Base-by-base conservation (phyloP, 2,888 invertebrate species). In the Dasypogon diadema region DNA sequence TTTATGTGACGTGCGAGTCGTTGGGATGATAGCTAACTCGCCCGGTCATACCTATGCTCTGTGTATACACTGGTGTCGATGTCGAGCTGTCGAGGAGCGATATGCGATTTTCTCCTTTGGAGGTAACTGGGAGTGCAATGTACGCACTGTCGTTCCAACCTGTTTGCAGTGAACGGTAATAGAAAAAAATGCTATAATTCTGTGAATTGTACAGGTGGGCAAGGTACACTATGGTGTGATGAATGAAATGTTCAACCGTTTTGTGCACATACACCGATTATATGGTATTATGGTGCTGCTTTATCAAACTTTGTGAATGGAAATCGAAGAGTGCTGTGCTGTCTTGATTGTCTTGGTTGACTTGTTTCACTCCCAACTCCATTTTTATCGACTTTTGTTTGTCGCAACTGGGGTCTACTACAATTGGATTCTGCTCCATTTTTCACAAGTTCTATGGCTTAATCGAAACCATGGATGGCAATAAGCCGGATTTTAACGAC, bases 221-320 rank as follows among this genome's bases (percentile, higher is more conserved):
- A 65, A n/a, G 65, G 37, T 65, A 22, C 22, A 46, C 48, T 10
- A 16, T 46, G 42, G 46, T 65, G 46, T 65, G 48, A 65, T 65
- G 65, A 65, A 65, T 65, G 65, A 65, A 65, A 46, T 21, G 6
- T 1, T 21, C 51, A 18, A 42, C 42, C 3, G 2, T n/a, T 6
- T n/a, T 42, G 2, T 42, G 2, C n/a, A 42, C 42, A 1, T 6
- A 30, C 34, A 6, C 34, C 5, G 34, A 6, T 58, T 30, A 30
- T 10, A 34, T 37, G 18, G 60, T 60, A 18, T 18, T 16, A 10
- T 3, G 3, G 30, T 30, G 46, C 48, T 21, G 46, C 6, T 6
- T 65, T 46, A 48, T 51, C 2, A 18, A 51, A 51, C 65, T 21
- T 37, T 65, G 14, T 65, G 65, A 65, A 65, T 65, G 65, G 65